These are phyloP conservation scores for Scolanthus callimorphus DNA, from an alignment of 92 coral and sea anemone genomes.

Conservation along the genomic window DNA sequence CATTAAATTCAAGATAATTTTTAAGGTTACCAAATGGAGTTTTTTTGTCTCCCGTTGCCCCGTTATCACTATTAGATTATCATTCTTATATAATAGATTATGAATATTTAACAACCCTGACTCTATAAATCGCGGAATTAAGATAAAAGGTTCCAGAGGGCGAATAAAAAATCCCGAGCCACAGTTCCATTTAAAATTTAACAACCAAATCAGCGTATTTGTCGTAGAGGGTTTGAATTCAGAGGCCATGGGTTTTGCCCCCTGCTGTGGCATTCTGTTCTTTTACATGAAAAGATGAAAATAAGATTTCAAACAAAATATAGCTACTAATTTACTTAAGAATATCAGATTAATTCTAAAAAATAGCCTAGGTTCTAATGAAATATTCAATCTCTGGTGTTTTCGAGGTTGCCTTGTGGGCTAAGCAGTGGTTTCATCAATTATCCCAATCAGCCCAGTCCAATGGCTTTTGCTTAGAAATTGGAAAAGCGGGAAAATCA, in stretches of 20 bases:
- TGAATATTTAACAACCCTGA: conserved; percentile 64
- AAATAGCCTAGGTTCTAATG: background rate
- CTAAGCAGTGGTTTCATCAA: conserved; percentile 21
- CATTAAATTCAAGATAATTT: no score
- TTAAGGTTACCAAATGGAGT: no score
- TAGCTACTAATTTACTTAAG: background rate
- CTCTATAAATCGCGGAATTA: conserved; percentile 46
- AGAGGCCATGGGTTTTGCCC: conserved; percentile 37
- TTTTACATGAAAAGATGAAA: background rate
- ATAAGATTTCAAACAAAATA: background rate
- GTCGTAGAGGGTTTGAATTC: conserved; percentile 18
- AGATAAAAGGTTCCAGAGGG: conserved; percentile 65
- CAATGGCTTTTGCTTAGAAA: background rate
- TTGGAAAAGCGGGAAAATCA: background rate
- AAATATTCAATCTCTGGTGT: conserved; percentile 9
- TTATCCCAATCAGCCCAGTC: conserved; percentile 4
- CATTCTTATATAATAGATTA: conserved; percentile 40
- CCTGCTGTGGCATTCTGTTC: conserved; percentile 10
- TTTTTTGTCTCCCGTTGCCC: background rate
- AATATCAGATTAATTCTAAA: background rate
- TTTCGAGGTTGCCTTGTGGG: conserved; percentile 16
- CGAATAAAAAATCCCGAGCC: conserved; percentile 41
- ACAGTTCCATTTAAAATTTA: conserved; percentile 37
- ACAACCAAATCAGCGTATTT: conserved; percentile 37
- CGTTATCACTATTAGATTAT: conserved; percentile 66